These are phyloP conservation scores for Oreochromis grahami DNA, from an alignment of 2,797 vertebrate species.

Conservation along the genomic window DNA sequence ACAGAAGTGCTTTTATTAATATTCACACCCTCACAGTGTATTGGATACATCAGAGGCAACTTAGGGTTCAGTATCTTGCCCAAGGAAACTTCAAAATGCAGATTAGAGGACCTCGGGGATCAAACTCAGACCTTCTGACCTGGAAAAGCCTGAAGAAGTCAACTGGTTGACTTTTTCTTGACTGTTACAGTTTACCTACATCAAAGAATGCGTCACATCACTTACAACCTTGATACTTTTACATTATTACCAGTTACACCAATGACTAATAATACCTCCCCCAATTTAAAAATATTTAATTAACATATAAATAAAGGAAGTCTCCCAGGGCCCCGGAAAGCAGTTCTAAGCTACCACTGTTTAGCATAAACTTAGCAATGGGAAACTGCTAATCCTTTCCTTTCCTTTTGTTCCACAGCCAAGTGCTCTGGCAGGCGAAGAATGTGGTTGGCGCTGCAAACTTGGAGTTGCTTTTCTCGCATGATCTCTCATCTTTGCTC, in stretches of 20 bases:
- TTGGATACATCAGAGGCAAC: not conserved
- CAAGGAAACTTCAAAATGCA: not conserved
- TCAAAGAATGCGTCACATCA: not conserved
- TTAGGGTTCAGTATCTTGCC: not conserved
- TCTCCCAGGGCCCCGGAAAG: constrained; percentile 4
- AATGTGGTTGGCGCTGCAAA: constrained; percentile 36
- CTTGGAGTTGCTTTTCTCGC: constrained; percentile 13
- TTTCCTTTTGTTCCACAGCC: constrained; percentile 41
- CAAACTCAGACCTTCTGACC: not conserved
- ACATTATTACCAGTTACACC: not conserved
- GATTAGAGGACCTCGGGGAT: not conserved
- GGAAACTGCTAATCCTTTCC: constrained; percentile 44
- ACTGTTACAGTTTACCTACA: not conserved
- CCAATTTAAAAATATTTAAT: constrained; percentile 1
- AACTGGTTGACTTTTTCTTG: not conserved
- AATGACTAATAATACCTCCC: not conserved
- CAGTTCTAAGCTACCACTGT: constrained; percentile 12
- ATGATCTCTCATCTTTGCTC: constrained; percentile 12
- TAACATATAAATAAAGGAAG: not conserved
- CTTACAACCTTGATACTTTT: not conserved
- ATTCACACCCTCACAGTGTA: not conserved
- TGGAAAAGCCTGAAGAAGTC: not conserved
- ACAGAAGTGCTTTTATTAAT: not conserved
- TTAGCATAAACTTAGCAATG: constrained; percentile 39
- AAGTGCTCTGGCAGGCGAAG: constrained; percentile 36